Evolutionary conservation across 2,888 invertebrate species (phyloP).

Genomic region (Ophion costatus): DNA sequence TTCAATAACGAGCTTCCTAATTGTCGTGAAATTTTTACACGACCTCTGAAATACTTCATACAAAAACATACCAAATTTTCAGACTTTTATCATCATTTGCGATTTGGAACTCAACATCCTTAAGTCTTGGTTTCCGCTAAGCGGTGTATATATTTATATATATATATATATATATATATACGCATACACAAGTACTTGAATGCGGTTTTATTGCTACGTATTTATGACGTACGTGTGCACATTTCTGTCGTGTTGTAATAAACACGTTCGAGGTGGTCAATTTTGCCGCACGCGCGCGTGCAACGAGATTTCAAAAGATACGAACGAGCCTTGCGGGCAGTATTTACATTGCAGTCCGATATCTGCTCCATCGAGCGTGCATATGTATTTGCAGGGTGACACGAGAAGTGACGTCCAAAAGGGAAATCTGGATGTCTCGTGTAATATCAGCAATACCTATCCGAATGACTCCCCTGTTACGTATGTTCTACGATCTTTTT

Average conservation of each 20-base stretch:
- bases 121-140: too few relatives aligned
- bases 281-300: constrained; percentile 30
- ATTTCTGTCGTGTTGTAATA: constrained; percentile 25
- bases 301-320: constrained; percentile 20
- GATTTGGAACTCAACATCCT: too few relatives aligned
- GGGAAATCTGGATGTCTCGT: too few relatives aligned
- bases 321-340: constrained; percentile 2
- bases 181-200: background rate
- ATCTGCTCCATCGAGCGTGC: constrained; percentile 23
- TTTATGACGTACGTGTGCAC: background rate
- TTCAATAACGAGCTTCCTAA: too few relatives aligned
- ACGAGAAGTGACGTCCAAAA: too few relatives aligned
- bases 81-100: too few relatives aligned
- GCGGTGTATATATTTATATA: background rate
- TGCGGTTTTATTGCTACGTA: background rate
- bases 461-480: too few relatives aligned
- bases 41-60: too few relatives aligned
- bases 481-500: too few relatives aligned
- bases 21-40: too few relatives aligned
- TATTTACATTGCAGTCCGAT: constrained; percentile 14
- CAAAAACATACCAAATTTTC: too few relatives aligned
- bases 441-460: too few relatives aligned
- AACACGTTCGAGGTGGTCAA: constrained; percentile 32
- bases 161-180: background rate
- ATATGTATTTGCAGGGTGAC: background rate